Evolutionary conservation across 2,797 vertebrate species (phyloP), one percentile per base, ranked within the genome.

Genomic region (Pipistrellus pipistrellus): DNA sequence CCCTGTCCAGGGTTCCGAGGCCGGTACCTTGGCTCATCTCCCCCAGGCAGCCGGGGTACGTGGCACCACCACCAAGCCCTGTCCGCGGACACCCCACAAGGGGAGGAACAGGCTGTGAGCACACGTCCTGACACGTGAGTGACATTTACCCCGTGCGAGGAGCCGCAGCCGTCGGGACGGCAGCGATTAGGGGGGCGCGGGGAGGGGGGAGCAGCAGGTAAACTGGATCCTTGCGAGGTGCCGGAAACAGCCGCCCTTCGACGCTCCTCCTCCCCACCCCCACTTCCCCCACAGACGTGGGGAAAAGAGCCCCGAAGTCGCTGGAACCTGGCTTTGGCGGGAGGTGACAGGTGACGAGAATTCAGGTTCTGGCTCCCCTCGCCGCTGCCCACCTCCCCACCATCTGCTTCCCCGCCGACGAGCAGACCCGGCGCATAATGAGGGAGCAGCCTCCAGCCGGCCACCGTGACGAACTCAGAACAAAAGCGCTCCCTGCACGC

Each of bases 391-490:
- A 98, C 98, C 98, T 98, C 98, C 97, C 98, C 98, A 97, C 98
- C 98, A 99, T 98, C 98, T 98, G 98, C 98, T 98, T 98, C 97
- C 97, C 98, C 97, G 97, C 98, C 98, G 98, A 98, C 98, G 93
- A 97, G 98, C 98, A 98, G 98, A 97, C 97, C 98, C 97, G 95
- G 98, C 97, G 98, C 98, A 98, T 98, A 98, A 98, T 98, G 98
- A 98, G 97, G 98, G 96, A 98, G 98, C 98, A 98, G 98, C 98
- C 98, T 98, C 98, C 98, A 98, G 97, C 98, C 98, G 98, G 98
- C 98, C 98, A 98, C 98, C 98, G 98, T 98, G 98, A 98, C 98
- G 98, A 98, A 98, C 98, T 98, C 98, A 97, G 98, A 98, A 99
- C 99, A 99, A 99, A 99, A 98, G 98, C 97, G 95, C 97, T 98